Evolutionary conservation across 2,888 invertebrate species (phyloP), one percentile per base, ranked within the genome.

Genomic region (Neuroscelio doddi): DNA sequence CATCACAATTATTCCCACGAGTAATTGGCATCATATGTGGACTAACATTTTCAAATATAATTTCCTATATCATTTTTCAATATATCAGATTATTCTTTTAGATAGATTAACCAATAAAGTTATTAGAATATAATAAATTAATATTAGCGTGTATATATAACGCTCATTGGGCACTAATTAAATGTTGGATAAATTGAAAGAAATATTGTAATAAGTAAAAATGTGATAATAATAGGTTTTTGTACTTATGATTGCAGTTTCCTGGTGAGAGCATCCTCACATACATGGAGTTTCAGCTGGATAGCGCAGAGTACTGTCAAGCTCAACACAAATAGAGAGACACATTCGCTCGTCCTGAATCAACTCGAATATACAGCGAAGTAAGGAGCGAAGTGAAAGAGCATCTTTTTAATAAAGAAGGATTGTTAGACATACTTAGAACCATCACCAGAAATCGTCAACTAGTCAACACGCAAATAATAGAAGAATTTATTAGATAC

Each of bases 301-400:
- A 95, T 91, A 96, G 95, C 88, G 95, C 95, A 90, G 96, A 96
- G 90, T 96, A 95, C 91, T 96, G 96, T 93, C 95, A 95, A 91
- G 96, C 96, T 87, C 96, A 96, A 93, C 96, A 96, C 95, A 95
- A 94, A 94, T 94, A 94, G 91, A 88, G 87, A 78, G 80, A 79
- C 75, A 77, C 79, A 75, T 70, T 74, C 74, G 71, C 65, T 63
- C 64, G 51, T 66, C 56, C 59, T 52, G 56, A 70, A 64, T 42
- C 51, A 38, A 56, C 55, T 63, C 41, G 51, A 44, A 58, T 55
- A 56, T 27, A 67, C 64, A 68, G 47, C 63, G 61, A 69, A 57
- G 58, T 58, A 50, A 64, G 66, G 51, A 57, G 29, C 30, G 50
- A 38, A 50, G 50, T 38, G 17, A 38, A 39, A 50, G 38, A 50